These are phyloP conservation scores for Blennius ocellaris DNA, from an alignment of 2,113 vertebrate species.

Conservation along the genomic window DNA sequence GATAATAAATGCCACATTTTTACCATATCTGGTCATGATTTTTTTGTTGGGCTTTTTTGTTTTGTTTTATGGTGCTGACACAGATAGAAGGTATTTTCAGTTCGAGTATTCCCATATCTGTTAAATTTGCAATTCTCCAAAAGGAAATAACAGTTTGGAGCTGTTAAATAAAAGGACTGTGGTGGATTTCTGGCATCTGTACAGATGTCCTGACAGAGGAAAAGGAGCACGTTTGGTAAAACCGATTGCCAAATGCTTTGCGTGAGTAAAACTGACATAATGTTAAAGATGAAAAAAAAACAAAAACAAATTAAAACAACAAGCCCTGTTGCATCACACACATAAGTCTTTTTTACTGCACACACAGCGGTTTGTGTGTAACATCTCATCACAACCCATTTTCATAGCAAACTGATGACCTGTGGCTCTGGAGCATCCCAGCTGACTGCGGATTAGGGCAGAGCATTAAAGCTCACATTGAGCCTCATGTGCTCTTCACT, in stretches of 20 bases:
- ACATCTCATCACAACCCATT: slow-evolving; percentile 40
- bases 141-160: too few relatives aligned
- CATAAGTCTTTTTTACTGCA: neutral
- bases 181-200: neutral
- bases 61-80: too few relatives aligned
- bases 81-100: too few relatives aligned
- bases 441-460: slow-evolving; percentile 68
- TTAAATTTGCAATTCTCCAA: too few relatives aligned
- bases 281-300: slow-evolving; percentile 25
- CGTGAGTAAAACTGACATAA: slow-evolving; percentile 9
- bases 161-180: neutral
- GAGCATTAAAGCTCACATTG: slow-evolving; percentile 74
- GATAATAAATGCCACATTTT: too few relatives aligned
- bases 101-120: too few relatives aligned
- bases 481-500: slow-evolving; percentile 62
- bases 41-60: too few relatives aligned
- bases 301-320: neutral
- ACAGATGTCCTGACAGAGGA: neutral
- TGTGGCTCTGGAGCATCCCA: slow-evolving; percentile 46
- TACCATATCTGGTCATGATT: too few relatives aligned
- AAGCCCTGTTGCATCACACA: slow-evolving; percentile 7
- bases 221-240: neutral
- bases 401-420: slow-evolving; percentile 43
- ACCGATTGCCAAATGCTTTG: neutral
- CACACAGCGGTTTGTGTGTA: slow-evolving; percentile 21